Evolutionary conservation across 53 echinoderm and acorn worm genomes (phyloP), one percentile per base, ranked within the genome.

Genomic region (Mesocentrotus franciscanus): DNA sequence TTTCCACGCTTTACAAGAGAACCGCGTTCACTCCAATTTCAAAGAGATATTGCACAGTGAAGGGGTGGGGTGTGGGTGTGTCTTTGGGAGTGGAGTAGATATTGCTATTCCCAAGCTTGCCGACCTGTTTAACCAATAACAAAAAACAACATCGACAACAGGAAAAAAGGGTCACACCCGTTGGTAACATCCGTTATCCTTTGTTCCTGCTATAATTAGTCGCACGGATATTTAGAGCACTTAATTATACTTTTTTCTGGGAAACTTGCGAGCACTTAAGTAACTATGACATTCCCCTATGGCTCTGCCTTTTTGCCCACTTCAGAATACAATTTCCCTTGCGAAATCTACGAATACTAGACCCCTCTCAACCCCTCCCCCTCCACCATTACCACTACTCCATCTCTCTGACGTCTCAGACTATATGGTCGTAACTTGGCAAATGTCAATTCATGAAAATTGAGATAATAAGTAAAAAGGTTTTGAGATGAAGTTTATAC

Each of bases 391-490:
- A n/a, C 26, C 72, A 72, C 42, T 42, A 1, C 22, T n/a, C 36
- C 9, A 42, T 18, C 36, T 81, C 90, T 26, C 36, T 22, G 17
- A 34, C 39, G 32, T 90, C 68, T 26, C 68, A 30, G 55, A 62
- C 91, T 68, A 62, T 36, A 32, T 64, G 26, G 64, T 58, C 56
- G 14, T 87, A 87, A 56, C 56, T 87, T 57, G 13, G 87, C 87
- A 87, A 87, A 87, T 87, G 87, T 27, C 75, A 71, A 35, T 92
- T 92, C 92, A 92, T 56, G 56, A 72, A 92, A 74, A 71, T 92
- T 92, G 92, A 56, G 92, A 92, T 92, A 92, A 92, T 92, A 33
- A 92, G 74, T 92, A 92, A 92, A 92, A 92, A 92, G 92, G 49
- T 92, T 92, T 92, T 56, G 49, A 49, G 71, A 92, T 92, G 92